Base-by-base conservation (phyloP, 1,140 invertebrate species). In the Andrena cerasifolii region DNA sequence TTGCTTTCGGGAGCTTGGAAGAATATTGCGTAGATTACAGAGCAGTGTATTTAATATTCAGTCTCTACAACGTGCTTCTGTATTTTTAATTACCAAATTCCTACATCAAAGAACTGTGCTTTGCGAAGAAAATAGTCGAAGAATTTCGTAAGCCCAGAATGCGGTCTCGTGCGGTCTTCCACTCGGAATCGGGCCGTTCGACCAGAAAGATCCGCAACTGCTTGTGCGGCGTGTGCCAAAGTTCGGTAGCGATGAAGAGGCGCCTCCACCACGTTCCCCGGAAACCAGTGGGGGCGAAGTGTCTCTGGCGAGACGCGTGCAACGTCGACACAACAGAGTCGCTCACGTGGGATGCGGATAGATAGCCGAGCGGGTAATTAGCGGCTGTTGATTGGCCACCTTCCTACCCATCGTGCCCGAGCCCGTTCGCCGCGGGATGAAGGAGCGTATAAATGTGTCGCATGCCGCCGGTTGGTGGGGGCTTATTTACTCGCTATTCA, bases 341-440 rank as follows among this genome's bases (percentile, higher is more conserved):
- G 40, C 56, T 24, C n/a, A 5, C 10, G 53, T 59, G 21, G 76
- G 43, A 79, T 71, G 36, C 45, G 43, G 18, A 79, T 40, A 67
- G 65, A 66, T 71, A 66, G 68, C 45, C 70, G 18, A 26, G 66
- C 43, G 31, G 70, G 56, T 88, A 89, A 89, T 89, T 89, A 89
- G 73, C 80, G 79, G 62, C 73, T 68, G 84, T 79, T 88, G 88
- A 88, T 89, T 88, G 88, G 87, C 79, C 85, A 88, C 80, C 86
- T 85, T 88, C 75, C 49, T 76, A 71, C 71, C 53, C 71, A 70
- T n/a, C 56, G 61, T 73, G 79, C 31, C 43, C 53, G 53, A 65
- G 21, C 33, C 43, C 47, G 51, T 49, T 10, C 36, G 36, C 36
- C 4, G 3, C 21, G 73, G 45, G 43, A 63, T 45, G 63, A 33